Evolutionary conservation across 1,140 invertebrate genomes (phyloP).

Genomic region (Megathymus violae): DNA sequence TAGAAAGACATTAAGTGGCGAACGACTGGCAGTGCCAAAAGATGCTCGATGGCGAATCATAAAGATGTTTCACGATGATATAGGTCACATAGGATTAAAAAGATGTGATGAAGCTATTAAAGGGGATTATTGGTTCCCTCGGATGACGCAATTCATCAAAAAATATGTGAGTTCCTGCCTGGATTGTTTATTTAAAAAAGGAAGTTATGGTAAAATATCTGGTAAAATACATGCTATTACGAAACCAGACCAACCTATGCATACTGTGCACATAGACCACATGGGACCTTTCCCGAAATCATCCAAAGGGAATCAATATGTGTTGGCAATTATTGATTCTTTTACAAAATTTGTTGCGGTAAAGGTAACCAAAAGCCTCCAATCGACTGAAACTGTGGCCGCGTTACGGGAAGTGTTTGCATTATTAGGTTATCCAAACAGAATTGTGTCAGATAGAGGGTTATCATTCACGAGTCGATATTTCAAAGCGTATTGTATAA

Average conservation of each 20-base stretch:
- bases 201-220: not conserved
- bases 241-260: not conserved
- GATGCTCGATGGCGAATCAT: not conserved
- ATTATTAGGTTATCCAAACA: slow-evolving; percentile 12
- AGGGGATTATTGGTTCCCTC: slow-evolving; percentile 25
- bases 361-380: slow-evolving; percentile 43
- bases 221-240: slow-evolving; percentile 11
- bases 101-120: slow-evolving; percentile 11
- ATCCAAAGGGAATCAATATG: not conserved
- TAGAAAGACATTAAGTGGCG: slow-evolving; percentile 1
- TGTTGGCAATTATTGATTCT: slow-evolving; percentile 5
- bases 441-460: not conserved
- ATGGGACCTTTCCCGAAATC: slow-evolving; percentile 10
- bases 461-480: slow-evolving; percentile 8
- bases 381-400: slow-evolving; percentile 43
- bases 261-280: slow-evolving; percentile 16
- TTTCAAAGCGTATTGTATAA: not conserved
- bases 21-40: not conserved
- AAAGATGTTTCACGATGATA: slow-evolving; percentile 14
- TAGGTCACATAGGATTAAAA: slow-evolving; percentile 12
- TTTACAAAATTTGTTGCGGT: slow-evolving; percentile 34
- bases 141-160: slow-evolving; percentile 21
- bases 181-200: slow-evolving; percentile 5
- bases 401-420: slow-evolving; percentile 4
- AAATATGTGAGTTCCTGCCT: slow-evolving; percentile 19